These are phyloP conservation scores for Platerodrilus igneus DNA, from an alignment of 2,888 invertebrate species.

Conservation along the genomic window DNA sequence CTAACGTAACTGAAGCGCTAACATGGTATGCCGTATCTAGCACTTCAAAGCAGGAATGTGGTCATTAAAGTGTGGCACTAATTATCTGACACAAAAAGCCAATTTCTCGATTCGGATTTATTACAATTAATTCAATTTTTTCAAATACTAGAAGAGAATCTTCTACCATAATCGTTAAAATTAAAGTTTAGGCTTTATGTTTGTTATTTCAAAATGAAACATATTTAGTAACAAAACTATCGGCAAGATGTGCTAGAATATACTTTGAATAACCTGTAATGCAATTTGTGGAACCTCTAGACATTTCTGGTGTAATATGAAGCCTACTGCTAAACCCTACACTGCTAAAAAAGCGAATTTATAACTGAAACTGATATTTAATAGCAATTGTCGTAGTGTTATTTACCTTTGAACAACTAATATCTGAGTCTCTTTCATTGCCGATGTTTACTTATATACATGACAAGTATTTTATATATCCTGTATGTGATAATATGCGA, in stretches of 20 bases:
- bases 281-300: not conserved
- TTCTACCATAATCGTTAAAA: not conserved
- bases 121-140: not conserved
- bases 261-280: not conserved
- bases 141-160: not conserved
- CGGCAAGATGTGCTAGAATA: not conserved
- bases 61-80: too few relatives aligned
- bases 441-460: slow-evolving; percentile 29
- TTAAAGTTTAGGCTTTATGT: not conserved
- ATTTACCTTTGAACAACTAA: not conserved
- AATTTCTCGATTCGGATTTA: not conserved
- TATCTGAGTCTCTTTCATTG: slow-evolving; percentile 21
- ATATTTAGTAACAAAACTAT: slow-evolving; percentile 1
- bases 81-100: not conserved
- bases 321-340: not conserved
- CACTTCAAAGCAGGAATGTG: too few relatives aligned
- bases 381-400: not conserved
- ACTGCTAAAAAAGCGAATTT: not conserved
- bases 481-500: slow-evolving; percentile 23
- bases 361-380: slow-evolving; percentile 5
- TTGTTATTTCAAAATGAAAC: not conserved
- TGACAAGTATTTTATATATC: slow-evolving; percentile 23
- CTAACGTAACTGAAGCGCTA: too few relatives aligned
- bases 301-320: not conserved
- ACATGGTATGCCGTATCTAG: too few relatives aligned